These are phyloP conservation scores for Menura novaehollandiae DNA, from an alignment of 2,113 vertebrate species.

Conservation along the genomic window DNA sequence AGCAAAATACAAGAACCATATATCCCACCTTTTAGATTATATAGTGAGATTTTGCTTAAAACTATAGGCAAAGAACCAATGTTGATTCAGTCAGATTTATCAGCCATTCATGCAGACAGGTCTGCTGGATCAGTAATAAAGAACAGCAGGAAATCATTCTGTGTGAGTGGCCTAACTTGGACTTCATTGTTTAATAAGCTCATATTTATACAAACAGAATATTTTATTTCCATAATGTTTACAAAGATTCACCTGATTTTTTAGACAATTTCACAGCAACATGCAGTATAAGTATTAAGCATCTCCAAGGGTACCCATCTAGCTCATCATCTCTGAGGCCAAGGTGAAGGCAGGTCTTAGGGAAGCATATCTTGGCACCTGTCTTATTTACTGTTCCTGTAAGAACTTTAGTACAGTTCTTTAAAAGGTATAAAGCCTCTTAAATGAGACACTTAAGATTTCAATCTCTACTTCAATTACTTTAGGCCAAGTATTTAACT, in stretches of 20 bases:
- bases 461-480: not conserved
- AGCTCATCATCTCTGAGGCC: not conserved
- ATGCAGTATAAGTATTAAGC: not conserved
- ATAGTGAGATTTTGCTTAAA: not conserved
- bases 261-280: not conserved
- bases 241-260: not conserved
- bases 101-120: not conserved
- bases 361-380: rapidly evolving
- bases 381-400: not conserved
- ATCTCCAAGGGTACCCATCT: not conserved
- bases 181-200: not conserved
- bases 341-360: rapidly evolving
- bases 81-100: not conserved
- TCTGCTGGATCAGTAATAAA: not conserved
- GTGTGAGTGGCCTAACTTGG: not conserved
- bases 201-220: not conserved
- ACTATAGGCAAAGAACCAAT: not conserved
- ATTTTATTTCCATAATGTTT: not conserved
- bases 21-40: not conserved
- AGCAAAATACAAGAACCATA: not conserved
- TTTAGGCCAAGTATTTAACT: not conserved
- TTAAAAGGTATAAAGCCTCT: not conserved
- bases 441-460: not conserved
- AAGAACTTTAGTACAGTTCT: not conserved
- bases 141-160: not conserved